phyloP scores from a whole-genome alignment of 2,888 invertebrate species.

The Atrina japonica region DNA sequence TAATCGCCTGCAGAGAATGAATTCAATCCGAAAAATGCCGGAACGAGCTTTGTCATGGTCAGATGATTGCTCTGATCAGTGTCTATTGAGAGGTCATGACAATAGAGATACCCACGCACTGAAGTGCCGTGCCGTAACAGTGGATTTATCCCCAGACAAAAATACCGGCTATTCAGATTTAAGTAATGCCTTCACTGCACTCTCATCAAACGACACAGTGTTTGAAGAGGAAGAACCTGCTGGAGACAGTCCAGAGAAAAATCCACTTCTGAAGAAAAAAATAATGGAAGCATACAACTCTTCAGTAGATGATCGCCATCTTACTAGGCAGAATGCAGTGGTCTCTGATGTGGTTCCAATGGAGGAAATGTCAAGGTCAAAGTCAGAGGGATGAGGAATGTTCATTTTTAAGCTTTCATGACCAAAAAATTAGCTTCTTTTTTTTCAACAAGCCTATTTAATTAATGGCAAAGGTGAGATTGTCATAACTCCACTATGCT shows the following conservation, averaged over 20 bases:
- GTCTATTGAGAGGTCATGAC: constrained; percentile 8
- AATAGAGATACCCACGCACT: not conserved
- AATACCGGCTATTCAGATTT: not conserved
- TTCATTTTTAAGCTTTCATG: too few species aligned
- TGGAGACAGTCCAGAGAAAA: constrained; percentile 5
- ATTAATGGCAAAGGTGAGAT: too few species aligned
- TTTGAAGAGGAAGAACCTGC: constrained; percentile 16
- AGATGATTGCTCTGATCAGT: constrained; percentile 29
- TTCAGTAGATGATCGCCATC: constrained; percentile 4
- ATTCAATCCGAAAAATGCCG: constrained; percentile 36
- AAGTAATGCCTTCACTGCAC: not conserved
- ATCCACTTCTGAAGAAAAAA: constrained; percentile 6
- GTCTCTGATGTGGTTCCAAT: constrained; percentile 27
- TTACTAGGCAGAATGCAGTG: constrained; percentile 32
- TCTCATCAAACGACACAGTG: constrained; percentile 4
- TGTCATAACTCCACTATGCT: too few species aligned
- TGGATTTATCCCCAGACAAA: constrained; percentile 26
- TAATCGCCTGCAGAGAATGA: constrained; percentile 33
- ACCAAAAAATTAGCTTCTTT: too few species aligned
- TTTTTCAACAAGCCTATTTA: too few species aligned
- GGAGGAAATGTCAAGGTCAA: constrained; percentile 12
- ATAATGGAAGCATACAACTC: not conserved
- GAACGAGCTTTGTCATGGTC: constrained; percentile 42
- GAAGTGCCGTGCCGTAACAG: constrained; percentile 12
- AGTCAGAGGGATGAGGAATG: constrained; percentile 9